Conservation (phyloP, 2,888 invertebrate species). For the Acrocera orbiculus region DNA sequence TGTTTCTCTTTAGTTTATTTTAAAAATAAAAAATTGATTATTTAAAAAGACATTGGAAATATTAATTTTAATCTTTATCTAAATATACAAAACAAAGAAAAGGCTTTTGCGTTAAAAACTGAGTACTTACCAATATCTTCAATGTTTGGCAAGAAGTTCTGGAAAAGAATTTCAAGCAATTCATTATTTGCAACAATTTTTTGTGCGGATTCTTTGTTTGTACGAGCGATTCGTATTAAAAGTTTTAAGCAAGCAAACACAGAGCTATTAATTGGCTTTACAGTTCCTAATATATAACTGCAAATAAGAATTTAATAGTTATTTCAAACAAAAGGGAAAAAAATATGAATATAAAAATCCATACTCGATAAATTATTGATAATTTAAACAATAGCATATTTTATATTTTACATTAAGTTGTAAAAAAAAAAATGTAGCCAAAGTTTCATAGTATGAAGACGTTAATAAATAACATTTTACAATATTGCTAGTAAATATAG, state of each 20-base stretch:
- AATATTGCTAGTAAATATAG: too few species aligned
- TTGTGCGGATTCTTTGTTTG: conserved; percentile 48
- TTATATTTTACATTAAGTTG: too few species aligned
- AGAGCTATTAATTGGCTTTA: conserved; percentile 52
- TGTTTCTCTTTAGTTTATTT: too few species aligned
- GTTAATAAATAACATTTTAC: too few species aligned
- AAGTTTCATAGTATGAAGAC: too few species aligned
- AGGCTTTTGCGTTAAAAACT: too few species aligned
- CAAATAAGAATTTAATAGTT: conserved; percentile 13
- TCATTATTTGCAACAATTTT: conserved; percentile 44
- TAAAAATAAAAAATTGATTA: neutral
- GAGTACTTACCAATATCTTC: conserved; percentile 16
- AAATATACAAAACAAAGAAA: neutral
- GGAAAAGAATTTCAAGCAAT: conserved; percentile 42
- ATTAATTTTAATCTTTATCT: neutral
- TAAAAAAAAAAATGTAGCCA: too few species aligned
- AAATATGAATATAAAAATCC: neutral
- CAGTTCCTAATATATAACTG: conserved; percentile 55
- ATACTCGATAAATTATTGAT: too few species aligned
- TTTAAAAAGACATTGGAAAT: neutral
- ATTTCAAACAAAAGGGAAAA: conserved; percentile 3
- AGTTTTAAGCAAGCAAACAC: conserved; percentile 61
- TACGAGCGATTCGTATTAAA: conserved; percentile 58
- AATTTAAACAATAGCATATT: too few species aligned
- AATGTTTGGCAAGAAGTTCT: conserved; percentile 34